Evolutionary conservation across 2,113 vertebrate species (phyloP), one percentile per base, ranked within the genome.

Genomic region (Paralichthys olivaceus): DNA sequence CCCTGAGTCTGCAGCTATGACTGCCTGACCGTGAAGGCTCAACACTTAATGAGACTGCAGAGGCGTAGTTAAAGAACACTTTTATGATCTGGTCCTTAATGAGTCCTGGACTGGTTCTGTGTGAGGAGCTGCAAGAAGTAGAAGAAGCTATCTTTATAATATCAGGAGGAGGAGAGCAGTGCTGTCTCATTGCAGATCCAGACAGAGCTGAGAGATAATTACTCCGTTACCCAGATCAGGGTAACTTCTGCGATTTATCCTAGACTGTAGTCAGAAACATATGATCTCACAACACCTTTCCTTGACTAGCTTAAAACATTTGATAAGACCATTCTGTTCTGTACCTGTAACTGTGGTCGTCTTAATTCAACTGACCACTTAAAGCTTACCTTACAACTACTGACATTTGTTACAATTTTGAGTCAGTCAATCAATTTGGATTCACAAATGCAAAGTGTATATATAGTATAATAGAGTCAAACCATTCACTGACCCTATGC

Each of bases 1-100:
- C 79, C 85, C 69, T 45, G 82, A 62, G 79, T 84, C 53, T 82
- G 81, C 75, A 71, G 80, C 68, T 62, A 51, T 55, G 72, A 60
- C 61, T 66, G 76, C 60, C 69, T 68, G 49, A 55, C 80, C 77
- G 70, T 55, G 75, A 78, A 83, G 58, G 64, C 80, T 80, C 29
- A 59, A 63, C 80, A 51, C 75, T 78, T 89, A 91, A 91, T 88
- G 83, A 91, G 86, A 87, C 84, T 75, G 83, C 64, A 78, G 65
- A 69, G 58, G 80, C 34, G 43, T 61, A 64, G 77, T 66, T 87
- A 76, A 59, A 79, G 80, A 83, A 34, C 62, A 64, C 58, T 83
- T 81, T 81, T 77, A 66, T 72, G 69, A 71, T 87, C 62, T 72
- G 34, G 62, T 65, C 28, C 73, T 62, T 86, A 86, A 88, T 85